Evolutionary conservation across 1,140 invertebrate genomes (phyloP).

Genomic region (Drosophila funebris): DNA sequence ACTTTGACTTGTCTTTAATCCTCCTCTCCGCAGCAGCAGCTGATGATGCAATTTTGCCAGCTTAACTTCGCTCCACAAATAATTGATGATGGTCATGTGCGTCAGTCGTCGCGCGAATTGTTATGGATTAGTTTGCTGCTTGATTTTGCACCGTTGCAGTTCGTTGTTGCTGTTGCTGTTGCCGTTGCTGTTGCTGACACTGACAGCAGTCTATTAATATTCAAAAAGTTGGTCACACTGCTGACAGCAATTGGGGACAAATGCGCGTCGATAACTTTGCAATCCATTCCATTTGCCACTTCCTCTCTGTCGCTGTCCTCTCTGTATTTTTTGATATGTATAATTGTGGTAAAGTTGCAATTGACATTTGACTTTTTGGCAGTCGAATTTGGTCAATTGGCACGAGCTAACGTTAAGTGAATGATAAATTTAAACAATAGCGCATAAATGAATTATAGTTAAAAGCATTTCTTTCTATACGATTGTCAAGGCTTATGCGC

Average conservation of each 20-base stretch:
- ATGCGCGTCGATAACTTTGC: constrained; percentile 7
- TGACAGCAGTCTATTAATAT: constrained; percentile 49
- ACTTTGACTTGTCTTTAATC: too few species aligned
- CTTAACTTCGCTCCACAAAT: constrained; percentile 23
- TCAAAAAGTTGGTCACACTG: constrained; percentile 30
- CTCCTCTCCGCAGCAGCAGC: not conserved
- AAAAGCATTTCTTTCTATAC: not conserved
- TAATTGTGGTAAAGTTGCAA: constrained; percentile 47
- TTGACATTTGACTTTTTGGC: constrained; percentile 30
- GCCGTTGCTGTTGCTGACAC: not conserved
- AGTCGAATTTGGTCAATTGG: constrained; percentile 10
- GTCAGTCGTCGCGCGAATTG: constrained; percentile 24
- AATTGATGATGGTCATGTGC: constrained; percentile 37
- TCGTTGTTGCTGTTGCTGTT: not conserved
- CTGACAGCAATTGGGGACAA: constrained; percentile 33
- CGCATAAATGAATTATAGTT: not conserved
- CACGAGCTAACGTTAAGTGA: constrained; percentile 1
- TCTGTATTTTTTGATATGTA: constrained; percentile 1
- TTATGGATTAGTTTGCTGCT: constrained; percentile 48
- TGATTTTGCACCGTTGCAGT: constrained; percentile 11
- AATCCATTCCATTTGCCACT: not conserved
- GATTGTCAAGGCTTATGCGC: not conserved
- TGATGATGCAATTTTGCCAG: not conserved
- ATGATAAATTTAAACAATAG: constrained; percentile 2
- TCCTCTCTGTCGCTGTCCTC: not conserved